Percentiles rank a stretch among this genome's conserved stretches.
These are phyloP conservation scores for Melieria crassipennis DNA, from an alignment of 2,888 invertebrate species.

Conservation along the genomic window DNA sequence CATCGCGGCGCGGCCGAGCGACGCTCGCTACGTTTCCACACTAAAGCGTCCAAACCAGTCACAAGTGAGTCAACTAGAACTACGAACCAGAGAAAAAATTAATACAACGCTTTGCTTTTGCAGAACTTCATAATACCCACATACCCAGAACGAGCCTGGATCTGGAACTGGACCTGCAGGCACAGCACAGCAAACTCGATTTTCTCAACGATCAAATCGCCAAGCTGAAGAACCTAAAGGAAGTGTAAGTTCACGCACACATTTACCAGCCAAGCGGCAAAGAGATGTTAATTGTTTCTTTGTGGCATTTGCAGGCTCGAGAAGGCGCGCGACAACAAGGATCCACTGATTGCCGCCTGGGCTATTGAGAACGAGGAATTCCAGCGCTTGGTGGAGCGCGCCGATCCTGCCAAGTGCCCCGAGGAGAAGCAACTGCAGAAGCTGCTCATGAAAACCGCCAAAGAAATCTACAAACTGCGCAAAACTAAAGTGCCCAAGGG, in stretches of 20 bases:
- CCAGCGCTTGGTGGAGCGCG: conserved; percentile 72
- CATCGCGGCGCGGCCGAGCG: conserved; percentile 91
- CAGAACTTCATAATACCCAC: conserved; percentile 68
- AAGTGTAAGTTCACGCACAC: conserved; percentile 64
- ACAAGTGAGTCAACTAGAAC: conserved; percentile 59
- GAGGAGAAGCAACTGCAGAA: conserved; percentile 75
- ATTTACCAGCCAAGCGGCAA: not conserved
- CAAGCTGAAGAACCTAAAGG: conserved; percentile 83
- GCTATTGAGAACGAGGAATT: conserved; percentile 88
- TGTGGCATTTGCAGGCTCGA: conserved; percentile 71
- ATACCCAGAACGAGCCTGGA: conserved; percentile 88
- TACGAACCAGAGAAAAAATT: not conserved
- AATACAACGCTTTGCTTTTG: not conserved
- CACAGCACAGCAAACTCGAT: conserved; percentile 86
- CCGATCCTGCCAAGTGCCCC: conserved; percentile 63
- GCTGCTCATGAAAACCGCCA: conserved; percentile 85
- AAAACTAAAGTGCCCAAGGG: conserved; percentile 88
- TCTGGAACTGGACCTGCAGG: conserved; percentile 89
- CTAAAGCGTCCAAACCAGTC: conserved; percentile 69
- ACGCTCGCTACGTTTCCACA: conserved; percentile 85
- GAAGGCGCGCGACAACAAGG: conserved; percentile 83
- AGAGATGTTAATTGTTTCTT: not conserved
- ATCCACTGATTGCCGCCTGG: conserved; percentile 85
- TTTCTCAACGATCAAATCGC: conserved; percentile 86
- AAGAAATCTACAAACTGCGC: conserved; percentile 90